Conservation (phyloP, 2,113 vertebrate genomes). For the Mastomys coucha region DNA sequence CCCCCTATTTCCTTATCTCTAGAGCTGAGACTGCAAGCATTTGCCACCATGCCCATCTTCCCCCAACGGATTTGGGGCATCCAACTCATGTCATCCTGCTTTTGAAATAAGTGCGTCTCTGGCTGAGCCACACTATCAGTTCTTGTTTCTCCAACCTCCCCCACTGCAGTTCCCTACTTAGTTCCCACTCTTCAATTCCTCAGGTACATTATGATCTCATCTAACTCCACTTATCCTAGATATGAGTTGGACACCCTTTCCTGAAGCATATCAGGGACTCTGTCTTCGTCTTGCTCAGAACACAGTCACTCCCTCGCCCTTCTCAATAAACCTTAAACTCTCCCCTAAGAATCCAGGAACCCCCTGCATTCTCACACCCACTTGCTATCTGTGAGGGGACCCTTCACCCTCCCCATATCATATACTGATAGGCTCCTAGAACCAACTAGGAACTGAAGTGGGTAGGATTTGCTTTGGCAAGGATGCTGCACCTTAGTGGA, state of each 20-base stretch:
- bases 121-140: neutral
- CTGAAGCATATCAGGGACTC: neutral
- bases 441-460: neutral
- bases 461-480: constrained; percentile 8
- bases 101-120: neutral
- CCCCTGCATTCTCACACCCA: neutral
- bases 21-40: neutral
- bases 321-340: neutral
- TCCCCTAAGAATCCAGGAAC: neutral
- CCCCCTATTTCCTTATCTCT: neutral
- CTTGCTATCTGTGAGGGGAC: neutral
- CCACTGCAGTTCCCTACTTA: accelerated
- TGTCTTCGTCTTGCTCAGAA: neutral
- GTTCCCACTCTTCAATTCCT: neutral
- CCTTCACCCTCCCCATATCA: neutral
- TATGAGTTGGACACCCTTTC: neutral
- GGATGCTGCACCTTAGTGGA: neutral
- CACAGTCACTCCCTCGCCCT: neutral
- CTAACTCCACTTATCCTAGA: neutral
- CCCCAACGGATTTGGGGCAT: neutral
- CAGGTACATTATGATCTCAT: neutral
- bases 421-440: neutral
- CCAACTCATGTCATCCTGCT: neutral
- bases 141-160: neutral
- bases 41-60: neutral